A percentile compares a stretch with the other conserved stretches of the same genome.
Evolutionary conservation across 1,140 invertebrate genomes (phyloP).

Genomic region (Latrodectus geometricus): DNA sequence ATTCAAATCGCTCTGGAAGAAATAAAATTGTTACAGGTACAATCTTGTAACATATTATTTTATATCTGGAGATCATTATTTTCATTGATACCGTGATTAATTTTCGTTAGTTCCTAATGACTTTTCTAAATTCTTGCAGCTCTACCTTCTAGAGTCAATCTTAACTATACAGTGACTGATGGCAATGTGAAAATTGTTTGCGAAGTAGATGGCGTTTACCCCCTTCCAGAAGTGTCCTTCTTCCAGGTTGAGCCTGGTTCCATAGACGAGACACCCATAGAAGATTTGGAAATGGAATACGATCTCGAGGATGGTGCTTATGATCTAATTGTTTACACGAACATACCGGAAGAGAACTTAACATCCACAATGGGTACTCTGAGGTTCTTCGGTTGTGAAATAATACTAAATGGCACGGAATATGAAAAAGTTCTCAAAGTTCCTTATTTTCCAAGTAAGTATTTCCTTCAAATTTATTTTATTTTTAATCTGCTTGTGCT

Average conservation of each 20-base stretch:
- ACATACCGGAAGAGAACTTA: slow-evolving; percentile 18
- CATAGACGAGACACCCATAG: background rate
- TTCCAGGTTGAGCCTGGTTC: slow-evolving; percentile 28
- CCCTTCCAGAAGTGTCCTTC: slow-evolving; percentile 30
- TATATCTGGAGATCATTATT: too few species aligned
- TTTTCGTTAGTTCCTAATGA: too few species aligned
- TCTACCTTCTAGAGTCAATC: slow-evolving; percentile 3
- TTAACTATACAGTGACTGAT: slow-evolving; percentile 30
- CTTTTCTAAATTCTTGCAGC: slow-evolving; percentile 10
- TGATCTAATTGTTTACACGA: slow-evolving; percentile 5
- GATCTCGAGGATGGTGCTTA: slow-evolving; percentile 35
- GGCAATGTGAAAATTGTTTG: slow-evolving; percentile 19
- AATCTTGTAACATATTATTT: too few species aligned
- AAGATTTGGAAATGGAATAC: slow-evolving; percentile 22
- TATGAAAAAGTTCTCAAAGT: slow-evolving; percentile 26
- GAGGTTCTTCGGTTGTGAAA: slow-evolving; percentile 14
- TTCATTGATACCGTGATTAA: too few species aligned
- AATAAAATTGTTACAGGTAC: too few species aligned
- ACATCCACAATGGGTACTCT: background rate
- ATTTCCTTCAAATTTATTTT: too few species aligned
- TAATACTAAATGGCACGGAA: slow-evolving; percentile 20
- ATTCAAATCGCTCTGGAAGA: too few species aligned
- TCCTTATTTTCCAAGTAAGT: slow-evolving; percentile 44
- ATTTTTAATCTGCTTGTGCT: too few species aligned
- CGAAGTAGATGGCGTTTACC: slow-evolving; percentile 38